Percentiles rank a stretch among this genome's conserved stretches.
Conservation (phyloP, 2,113 vertebrate species). For the Echinops telfairi region DNA sequence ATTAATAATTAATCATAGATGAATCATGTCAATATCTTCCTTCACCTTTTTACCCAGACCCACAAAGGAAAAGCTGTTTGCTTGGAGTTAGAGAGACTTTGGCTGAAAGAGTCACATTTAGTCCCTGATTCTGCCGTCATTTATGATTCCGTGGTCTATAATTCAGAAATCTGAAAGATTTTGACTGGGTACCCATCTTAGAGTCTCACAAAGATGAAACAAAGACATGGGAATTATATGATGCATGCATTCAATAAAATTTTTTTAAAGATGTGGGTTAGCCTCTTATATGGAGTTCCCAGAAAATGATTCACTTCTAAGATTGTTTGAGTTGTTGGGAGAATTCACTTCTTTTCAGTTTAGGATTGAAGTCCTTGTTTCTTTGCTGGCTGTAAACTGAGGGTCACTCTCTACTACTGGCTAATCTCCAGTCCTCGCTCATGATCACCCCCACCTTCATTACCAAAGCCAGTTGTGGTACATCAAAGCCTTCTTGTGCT, state of each 20-base stretch:
- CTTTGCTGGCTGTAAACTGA: not conserved
- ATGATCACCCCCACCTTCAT: not conserved
- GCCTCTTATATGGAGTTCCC: not conserved
- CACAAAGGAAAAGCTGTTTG: too few species aligned
- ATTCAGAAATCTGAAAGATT: not conserved
- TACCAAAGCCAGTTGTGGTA: not conserved
- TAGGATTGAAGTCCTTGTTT: not conserved
- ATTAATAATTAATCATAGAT: too few species aligned
- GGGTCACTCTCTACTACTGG: not conserved
- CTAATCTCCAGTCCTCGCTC: not conserved
- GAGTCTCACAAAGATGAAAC: not conserved
- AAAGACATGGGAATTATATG: not conserved
- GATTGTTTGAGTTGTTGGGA: not conserved
- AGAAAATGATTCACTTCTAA: not conserved
- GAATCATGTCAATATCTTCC: too few species aligned
- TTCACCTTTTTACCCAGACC: too few species aligned
- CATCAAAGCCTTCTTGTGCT: not conserved
- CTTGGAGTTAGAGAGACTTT: too few species aligned
- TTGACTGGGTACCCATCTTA: not conserved
- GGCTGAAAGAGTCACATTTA: too few species aligned
- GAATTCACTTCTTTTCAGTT: not conserved
- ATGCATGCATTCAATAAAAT: too few species aligned
- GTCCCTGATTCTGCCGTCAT: too few species aligned
- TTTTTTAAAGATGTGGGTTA: not conserved
- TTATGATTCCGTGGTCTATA: not conserved